Percentiles rank a stretch among this genome's conserved stretches.
These are phyloP conservation scores for Megaceryle maxima DNA, from an alignment of 2,113 vertebrate species.

Conservation along the genomic window DNA sequence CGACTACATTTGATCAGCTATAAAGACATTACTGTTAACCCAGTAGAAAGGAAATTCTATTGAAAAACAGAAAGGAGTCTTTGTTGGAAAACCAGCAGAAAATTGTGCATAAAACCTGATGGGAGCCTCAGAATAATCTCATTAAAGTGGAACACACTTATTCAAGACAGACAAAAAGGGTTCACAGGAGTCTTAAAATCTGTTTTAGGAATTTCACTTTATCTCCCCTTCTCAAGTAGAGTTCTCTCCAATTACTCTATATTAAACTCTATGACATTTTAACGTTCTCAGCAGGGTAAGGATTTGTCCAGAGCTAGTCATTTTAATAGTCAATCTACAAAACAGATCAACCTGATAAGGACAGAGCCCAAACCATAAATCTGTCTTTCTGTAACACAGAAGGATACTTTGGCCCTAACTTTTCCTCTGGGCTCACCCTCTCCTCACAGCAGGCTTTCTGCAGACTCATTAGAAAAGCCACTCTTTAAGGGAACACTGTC, in stretches of 20 bases:
- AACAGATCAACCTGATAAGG: slow-evolving; percentile 29
- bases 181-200: slow-evolving; percentile 65
- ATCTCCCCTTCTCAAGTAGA: slow-evolving; percentile 34
- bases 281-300: slow-evolving; percentile 34
- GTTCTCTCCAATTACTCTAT: slow-evolving; percentile 45
- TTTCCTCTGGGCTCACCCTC: background rate
- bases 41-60: slow-evolving; percentile 67
- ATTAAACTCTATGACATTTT: slow-evolving; percentile 49
- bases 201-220: slow-evolving; percentile 68
- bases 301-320: slow-evolving; percentile 23
- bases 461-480: background rate
- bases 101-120: slow-evolving; percentile 70
- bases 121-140: slow-evolving; percentile 78
- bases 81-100: slow-evolving; percentile 69
- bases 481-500: background rate
- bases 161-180: slow-evolving; percentile 67
- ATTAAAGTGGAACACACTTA: slow-evolving; percentile 73
- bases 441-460: background rate
- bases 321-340: slow-evolving; percentile 15
- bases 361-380: background rate
- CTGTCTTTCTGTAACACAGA: background rate
- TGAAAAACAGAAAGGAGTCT: slow-evolving; percentile 68
- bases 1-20: slow-evolving; percentile 4
- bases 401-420: background rate
- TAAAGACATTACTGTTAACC: slow-evolving; percentile 60